A percentile compares a stretch with the other conserved stretches of the same genome.
Evolutionary conservation across 1,140 invertebrate species (phyloP).

Genomic region (Periplaneta americana): DNA sequence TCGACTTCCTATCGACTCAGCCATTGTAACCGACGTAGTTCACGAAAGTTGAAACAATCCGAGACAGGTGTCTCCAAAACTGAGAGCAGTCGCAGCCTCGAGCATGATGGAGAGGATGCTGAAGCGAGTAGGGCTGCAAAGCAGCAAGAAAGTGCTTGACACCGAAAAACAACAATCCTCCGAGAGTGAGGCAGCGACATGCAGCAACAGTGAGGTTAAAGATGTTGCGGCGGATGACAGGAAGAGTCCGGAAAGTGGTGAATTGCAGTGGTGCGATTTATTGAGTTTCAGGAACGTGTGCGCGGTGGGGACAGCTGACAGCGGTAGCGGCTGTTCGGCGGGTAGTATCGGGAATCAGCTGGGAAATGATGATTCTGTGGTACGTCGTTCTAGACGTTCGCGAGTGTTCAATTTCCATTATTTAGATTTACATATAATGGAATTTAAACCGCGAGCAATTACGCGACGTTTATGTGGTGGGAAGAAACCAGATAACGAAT

Average conservation of each 20-base stretch:
- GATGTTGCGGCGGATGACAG: not conserved
- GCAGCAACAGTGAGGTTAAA: not conserved
- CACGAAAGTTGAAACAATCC: not conserved
- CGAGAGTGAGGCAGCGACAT: not conserved
- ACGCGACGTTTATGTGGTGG: slow-evolving; percentile 62
- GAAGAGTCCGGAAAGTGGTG: slow-evolving; percentile 3
- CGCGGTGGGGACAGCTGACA: not conserved
- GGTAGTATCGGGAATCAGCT: slow-evolving; percentile 1
- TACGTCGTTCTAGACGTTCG: not conserved
- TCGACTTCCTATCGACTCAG: not conserved
- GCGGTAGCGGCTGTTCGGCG: not conserved
- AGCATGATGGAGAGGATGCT: slow-evolving; percentile 20
- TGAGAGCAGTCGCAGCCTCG: not conserved
- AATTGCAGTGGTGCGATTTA: slow-evolving; percentile 16
- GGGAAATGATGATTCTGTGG: not conserved
- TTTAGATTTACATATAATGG: slow-evolving; percentile 20
- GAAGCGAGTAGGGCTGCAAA: slow-evolving; percentile 19
- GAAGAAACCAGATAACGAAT: slow-evolving; percentile 61
- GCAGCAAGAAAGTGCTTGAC: slow-evolving; percentile 11
- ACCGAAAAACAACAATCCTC: slow-evolving; percentile 4
- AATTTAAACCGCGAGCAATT: slow-evolving; percentile 36
- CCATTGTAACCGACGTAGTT: not conserved
- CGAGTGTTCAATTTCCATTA: slow-evolving; percentile 18
- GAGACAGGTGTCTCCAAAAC: not conserved
- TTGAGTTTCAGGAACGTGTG: slow-evolving; percentile 16